Evolutionary conservation across 1,140 invertebrate genomes (phyloP).

Genomic region (Drosophila navojoa): DNA sequence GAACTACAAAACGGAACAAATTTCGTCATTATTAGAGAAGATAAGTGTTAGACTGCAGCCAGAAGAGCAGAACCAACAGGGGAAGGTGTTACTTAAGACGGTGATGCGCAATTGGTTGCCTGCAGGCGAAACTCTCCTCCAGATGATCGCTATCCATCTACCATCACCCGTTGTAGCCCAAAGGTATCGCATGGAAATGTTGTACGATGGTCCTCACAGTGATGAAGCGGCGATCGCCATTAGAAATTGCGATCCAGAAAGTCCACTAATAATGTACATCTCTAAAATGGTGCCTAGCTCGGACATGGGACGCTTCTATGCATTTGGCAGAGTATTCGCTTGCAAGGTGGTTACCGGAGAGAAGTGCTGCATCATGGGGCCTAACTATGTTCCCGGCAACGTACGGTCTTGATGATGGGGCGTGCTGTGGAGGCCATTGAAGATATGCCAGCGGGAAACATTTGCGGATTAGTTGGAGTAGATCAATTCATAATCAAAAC

Average conservation of each 20-base stretch:
- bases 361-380: constrained; percentile 98
- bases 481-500: constrained; percentile 99
- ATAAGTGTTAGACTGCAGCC: constrained; percentile 94
- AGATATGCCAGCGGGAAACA: constrained; percentile 99
- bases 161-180: constrained; percentile 99
- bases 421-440: constrained; percentile 99
- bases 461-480: constrained; percentile 99
- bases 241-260: constrained; percentile 96
- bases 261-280: constrained; percentile 99
- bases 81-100: constrained; percentile 94
- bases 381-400: constrained; percentile 98
- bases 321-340: constrained; percentile 99
- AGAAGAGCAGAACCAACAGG: constrained; percentile 97
- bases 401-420: constrained; percentile 99
- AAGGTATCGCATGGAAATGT: constrained; percentile 99
- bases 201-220: constrained; percentile 98
- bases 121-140: constrained; percentile 98
- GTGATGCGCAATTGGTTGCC: constrained; percentile 99
- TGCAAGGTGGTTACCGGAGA: constrained; percentile 95
- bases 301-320: constrained; percentile 99
- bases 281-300: constrained; percentile 99
- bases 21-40: constrained; percentile 92
- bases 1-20: constrained; percentile 98
- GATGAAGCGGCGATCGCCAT: constrained; percentile 96
- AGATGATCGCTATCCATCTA: constrained; percentile 99